Base-by-base conservation (phyloP, 2,888 invertebrate species). In the Spodoptera picta region DNA sequence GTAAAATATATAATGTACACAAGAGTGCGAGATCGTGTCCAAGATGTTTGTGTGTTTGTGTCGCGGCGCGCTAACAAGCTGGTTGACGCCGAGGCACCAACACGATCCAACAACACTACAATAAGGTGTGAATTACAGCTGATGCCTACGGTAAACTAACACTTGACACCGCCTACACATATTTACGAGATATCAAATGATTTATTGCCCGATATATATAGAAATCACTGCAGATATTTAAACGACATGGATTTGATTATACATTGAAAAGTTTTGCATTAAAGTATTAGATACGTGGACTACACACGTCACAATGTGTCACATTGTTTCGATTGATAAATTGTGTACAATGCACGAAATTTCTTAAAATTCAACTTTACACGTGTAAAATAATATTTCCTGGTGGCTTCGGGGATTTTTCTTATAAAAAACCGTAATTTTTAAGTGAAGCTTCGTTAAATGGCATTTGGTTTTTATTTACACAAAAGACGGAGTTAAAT, bases 31-130 rank as follows among this genome's bases (percentile, higher is more conserved):
- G 79, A 83, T 87, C 85, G 85, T 84, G 87, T 70, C 66, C 45
- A 60, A 60, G 65, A 65, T 89, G 83, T 90, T 88, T 87, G 87
- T 89, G 89, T 91, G 83, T 91, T 91, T 90, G 88, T 90, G 92
- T 92, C 91, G 61, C 83, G 56, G 47, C 41, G 74, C 79, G 85
- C 85, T 88, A 90, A 90, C 73, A 77, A 69, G 65, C 75, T 77
- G 69, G 72, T 90, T 90, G 81, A 71, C 90, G 86, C 87, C 75
- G 65, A 83, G 79, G 81, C 81, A 80, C 78, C 77, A 89, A 90
- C 80, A 75, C 79, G 75, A 73, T 77, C 74, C 61, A 72, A 81
- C 81, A 82, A 87, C 83, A 86, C 76, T 73, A 86, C 84, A 87
- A 85, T 77, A 65, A 69, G 74, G 88, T 91, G 92, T 88, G 80